Evolutionary conservation across 2,797 vertebrate genomes (phyloP).

Genomic region (Gallinago nigripennis): DNA sequence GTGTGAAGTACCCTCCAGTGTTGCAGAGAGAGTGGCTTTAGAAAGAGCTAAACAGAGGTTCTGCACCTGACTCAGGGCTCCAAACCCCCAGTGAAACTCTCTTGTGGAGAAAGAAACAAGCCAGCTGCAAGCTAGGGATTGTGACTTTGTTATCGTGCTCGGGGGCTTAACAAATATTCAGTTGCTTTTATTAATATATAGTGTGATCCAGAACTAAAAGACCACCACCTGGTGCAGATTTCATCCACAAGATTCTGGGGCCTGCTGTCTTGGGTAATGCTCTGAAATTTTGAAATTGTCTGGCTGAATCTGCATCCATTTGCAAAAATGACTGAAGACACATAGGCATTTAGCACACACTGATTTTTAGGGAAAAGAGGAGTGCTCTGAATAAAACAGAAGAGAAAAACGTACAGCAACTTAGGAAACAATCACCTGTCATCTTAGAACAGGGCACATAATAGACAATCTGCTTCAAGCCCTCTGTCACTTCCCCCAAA

Average conservation of each 20-base stretch:
- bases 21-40: background rate
- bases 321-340: background rate
- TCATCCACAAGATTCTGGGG: background rate
- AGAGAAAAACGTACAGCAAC: background rate
- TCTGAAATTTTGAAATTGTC: background rate
- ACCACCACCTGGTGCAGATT: background rate
- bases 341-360: background rate
- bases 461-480: background rate
- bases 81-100: background rate
- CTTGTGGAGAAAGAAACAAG: background rate
- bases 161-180: background rate
- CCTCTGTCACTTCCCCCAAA: conserved; percentile 7
- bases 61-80: background rate
- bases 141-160: background rate
- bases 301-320: background rate
- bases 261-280: background rate
- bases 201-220: background rate
- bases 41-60: background rate
- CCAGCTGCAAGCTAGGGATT: background rate
- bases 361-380: background rate
- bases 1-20: background rate
- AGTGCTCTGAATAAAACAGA: conserved; percentile 20
- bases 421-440: background rate
- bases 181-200: background rate
- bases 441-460: conserved; percentile 1